Evolutionary conservation across 2,888 invertebrate species (phyloP), one percentile per base, ranked within the genome.

Genomic region (Mechanitis mazaeus): DNA sequence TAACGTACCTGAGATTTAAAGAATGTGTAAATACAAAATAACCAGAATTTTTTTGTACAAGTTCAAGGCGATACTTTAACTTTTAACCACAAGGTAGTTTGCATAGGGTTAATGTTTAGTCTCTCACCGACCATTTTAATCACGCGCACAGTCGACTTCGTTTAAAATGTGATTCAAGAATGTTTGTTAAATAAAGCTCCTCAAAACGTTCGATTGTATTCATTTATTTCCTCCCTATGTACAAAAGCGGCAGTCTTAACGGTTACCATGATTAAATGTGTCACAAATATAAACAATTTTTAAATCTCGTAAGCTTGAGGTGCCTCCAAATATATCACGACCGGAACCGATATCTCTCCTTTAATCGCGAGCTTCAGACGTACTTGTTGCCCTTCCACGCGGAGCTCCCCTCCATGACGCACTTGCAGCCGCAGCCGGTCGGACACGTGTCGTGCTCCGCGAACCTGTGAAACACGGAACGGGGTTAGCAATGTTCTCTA

Each of bases 401-500:
- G 0, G 81, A 76, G 65, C 75, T 84, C 46, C 86, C 94, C 76
- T 95, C 95, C 66, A 93, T 91, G 63, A 96, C 87, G 80, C 98
- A 98, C 69, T 92, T 91, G 84, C 98, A 98, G 35, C 98, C 97
- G 86, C 98, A 98, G 38, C 97, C 98, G 1, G 96, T 94, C 0
- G 98, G 96, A 75, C 98, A 98, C 6, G 94, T 91, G 60, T 92
- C 93, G 78, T 95, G 94, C 59, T 91, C 91, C 45, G 91, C 70
- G 65, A 91, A 91, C 89, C 89, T 89, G 68, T 0, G 69, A 65
- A 62, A 65, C 68, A 35, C 20, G 6, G 35, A 35, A 35, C 35
- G 6, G 35, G 3, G 3, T 35, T 35, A 35, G 1, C 6, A 35
- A 20, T 20, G 1, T 20, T 20, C 20, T 20, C 6, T 35, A 35